Base-by-base conservation (phyloP, 1,140 invertebrate genomes). In the Trichonephila inaurata region DNA sequence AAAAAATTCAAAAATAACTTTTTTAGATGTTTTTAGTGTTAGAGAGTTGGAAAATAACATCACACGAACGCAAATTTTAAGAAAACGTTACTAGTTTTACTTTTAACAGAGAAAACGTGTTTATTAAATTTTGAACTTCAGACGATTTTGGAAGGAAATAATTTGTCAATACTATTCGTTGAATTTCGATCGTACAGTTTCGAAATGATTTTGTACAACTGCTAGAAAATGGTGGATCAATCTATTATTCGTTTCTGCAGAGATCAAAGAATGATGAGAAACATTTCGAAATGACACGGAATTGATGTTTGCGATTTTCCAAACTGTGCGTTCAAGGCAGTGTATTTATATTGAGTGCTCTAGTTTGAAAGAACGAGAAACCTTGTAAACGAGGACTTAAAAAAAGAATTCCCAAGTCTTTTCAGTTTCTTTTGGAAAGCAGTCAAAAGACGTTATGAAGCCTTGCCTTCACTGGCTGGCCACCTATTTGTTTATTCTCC, bases 271-370 rank as follows among this genome's bases (percentile, higher is more conserved):
- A 40, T 33, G 16, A 1, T 33, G 24, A 24, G 21, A 66, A 10
- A 66, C 7, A 72, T 72, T 33, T 5, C 18, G 66, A 24, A 21
- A 8, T 21, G 66, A 77, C 3, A 16, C 18, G 14, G 24, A 77
- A 77, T 77, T 40, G 72, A 33, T 2, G 33, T 33, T 77, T 77
- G 3, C 16, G 72, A 40, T 77, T 16, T 18, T 40, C 14, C 14
- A 6, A 77, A 33, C 3, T 10, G 16, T 40, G 28, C 33, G 16
- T 40, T 77, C 72, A 77, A 77, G 72, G 72, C 16, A 28, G 72
- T 77, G 28, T 77, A 77, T 77, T 77, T 77, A 77, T 77, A 77
- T 77, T 77, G 72, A 77, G 72, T 77, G 72, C 18, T 77, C 72
- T 14, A 77, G 72, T 77, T 77, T 77, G 40, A 77, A 77, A 77